These are phyloP conservation scores for Drosophila aldrichi DNA, from an alignment of 2,888 invertebrate species.

Conservation along the genomic window DNA sequence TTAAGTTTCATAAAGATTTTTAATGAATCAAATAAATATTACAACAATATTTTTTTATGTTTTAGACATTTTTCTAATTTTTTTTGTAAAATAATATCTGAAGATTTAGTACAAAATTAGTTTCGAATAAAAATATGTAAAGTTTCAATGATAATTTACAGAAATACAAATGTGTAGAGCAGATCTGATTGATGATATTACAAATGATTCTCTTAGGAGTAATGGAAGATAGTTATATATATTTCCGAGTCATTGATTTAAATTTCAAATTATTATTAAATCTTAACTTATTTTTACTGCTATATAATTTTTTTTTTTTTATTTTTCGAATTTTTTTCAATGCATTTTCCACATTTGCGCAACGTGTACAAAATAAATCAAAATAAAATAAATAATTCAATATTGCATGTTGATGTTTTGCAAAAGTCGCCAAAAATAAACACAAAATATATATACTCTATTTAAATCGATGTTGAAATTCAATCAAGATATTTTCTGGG, in stretches of 20 bases:
- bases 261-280: not conserved
- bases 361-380: constrained; percentile 53
- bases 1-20: too few relatives aligned
- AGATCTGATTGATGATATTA: too few relatives aligned
- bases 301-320: constrained; percentile 12
- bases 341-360: constrained; percentile 43
- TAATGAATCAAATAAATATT: too few relatives aligned
- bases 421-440: constrained; percentile 48
- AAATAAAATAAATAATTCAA: constrained; percentile 36
- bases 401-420: constrained; percentile 82
- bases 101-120: too few relatives aligned
- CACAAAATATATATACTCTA: constrained; percentile 40
- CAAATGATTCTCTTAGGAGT: too few relatives aligned
- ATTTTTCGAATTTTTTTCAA: not conserved
- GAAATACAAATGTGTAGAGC: too few relatives aligned
- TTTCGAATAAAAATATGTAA: too few relatives aligned
- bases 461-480: constrained; percentile 31
- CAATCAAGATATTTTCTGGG: constrained; percentile 45
- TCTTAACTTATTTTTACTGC: not conserved
- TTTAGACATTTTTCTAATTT: too few relatives aligned
- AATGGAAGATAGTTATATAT: too few relatives aligned
- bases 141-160: too few relatives aligned
- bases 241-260: not conserved
- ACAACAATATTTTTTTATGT: too few relatives aligned
- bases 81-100: too few relatives aligned